A percentile compares a stretch with the other conserved stretches of the same genome.
Evolutionary conservation across 2,113 vertebrate genomes (phyloP).

Genomic region (Perognathus longimembris): DNA sequence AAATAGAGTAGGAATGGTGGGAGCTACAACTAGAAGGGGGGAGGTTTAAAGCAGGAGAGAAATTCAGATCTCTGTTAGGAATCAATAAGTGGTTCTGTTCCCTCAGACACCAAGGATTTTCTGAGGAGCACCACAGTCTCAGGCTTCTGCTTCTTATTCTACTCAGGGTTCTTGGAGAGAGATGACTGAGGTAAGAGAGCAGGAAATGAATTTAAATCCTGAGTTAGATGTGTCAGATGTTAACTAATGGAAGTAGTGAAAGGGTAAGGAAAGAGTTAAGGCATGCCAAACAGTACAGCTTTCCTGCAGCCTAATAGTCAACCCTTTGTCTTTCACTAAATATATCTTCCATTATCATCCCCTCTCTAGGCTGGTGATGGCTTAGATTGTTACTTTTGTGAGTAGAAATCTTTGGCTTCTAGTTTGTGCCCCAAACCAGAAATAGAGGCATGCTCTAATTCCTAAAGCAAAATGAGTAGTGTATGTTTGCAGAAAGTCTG

Average conservation of each 20-base stretch:
- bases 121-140: background rate
- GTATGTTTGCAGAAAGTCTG: constrained; percentile 43
- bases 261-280: background rate
- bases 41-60: constrained; percentile 9
- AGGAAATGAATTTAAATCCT: constrained; percentile 22
- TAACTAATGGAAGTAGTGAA: constrained; percentile 29
- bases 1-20: background rate
- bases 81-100: background rate
- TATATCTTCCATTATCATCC: background rate
- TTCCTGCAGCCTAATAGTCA: constrained; percentile 44
- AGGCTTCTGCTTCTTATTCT: background rate
- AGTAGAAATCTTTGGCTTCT: constrained; percentile 27
- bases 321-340: constrained; percentile 60
- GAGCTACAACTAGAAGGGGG: background rate
- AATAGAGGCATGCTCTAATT: constrained; percentile 40
- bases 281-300: constrained; percentile 28
- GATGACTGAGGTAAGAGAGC: background rate
- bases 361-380: background rate
- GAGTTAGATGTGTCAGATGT: constrained; percentile 17
- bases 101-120: constrained; percentile 20
- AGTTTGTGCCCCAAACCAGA: background rate
- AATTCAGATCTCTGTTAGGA: background rate
- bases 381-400: constrained; percentile 67
- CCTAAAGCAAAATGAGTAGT: constrained; percentile 43
- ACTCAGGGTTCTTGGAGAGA: background rate